Conservation (phyloP, 2,113 vertebrate species). For the Forbesichthys papilliferus region DNA sequence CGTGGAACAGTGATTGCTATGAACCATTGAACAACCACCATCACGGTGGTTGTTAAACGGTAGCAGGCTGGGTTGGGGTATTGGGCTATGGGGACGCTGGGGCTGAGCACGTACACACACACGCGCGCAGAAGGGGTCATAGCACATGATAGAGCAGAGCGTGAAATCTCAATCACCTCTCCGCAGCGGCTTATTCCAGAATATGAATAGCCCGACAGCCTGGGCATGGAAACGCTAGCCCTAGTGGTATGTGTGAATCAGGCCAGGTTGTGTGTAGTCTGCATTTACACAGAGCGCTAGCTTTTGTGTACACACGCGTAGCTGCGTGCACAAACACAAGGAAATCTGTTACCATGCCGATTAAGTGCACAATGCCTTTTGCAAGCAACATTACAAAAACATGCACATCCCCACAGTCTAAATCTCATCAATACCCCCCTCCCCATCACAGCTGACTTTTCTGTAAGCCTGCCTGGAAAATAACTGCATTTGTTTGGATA, state of each 20-base stretch:
- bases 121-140: neutral
- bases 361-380: too few relatives aligned
- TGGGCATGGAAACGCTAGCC: conserved; percentile 19
- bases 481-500: too few relatives aligned
- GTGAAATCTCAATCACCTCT: conserved; percentile 47
- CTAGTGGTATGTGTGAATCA: conserved; percentile 5
- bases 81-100: conserved; percentile 17
- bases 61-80: conserved; percentile 38
- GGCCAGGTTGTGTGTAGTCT: neutral
- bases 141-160: conserved; percentile 12
- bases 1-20: conserved; percentile 40
- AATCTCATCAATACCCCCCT: too few relatives aligned
- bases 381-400: too few relatives aligned
- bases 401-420: too few relatives aligned
- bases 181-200: conserved; percentile 43
- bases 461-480: too few relatives aligned
- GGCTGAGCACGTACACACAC: conserved; percentile 10
- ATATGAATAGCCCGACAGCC: conserved; percentile 34
- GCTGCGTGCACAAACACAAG: neutral
- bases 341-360: too few relatives aligned
- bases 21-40: conserved; percentile 46
- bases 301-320: neutral
- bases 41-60: conserved; percentile 39
- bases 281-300: too few relatives aligned
- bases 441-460: too few relatives aligned